Conservation (phyloP, 2,113 vertebrate genomes). For the Psittacus erithacus region DNA sequence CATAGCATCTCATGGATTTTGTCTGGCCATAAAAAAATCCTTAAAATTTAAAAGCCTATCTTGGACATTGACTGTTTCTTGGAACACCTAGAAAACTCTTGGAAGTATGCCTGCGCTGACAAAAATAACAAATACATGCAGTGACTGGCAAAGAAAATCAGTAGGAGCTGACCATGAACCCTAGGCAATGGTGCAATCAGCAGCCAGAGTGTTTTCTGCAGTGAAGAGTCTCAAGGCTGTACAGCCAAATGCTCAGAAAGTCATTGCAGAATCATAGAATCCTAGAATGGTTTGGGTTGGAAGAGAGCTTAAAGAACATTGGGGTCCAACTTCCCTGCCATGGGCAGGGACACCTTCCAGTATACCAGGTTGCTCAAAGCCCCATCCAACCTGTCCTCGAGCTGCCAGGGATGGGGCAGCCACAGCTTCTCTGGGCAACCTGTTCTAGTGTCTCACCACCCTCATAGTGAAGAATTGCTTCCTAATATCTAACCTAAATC, state of each 20-base stretch:
- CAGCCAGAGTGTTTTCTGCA: not conserved
- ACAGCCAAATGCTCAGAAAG: not conserved
- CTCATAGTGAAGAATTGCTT: not conserved
- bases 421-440: not conserved
- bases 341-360: not conserved
- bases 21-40: not conserved
- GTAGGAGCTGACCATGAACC: not conserved
- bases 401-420: not conserved
- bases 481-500: not conserved
- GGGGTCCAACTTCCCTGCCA: not conserved
- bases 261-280: not conserved
- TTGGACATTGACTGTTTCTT: not conserved
- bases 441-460: not conserved
- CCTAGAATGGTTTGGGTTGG: not conserved
- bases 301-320: not conserved
- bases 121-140: constrained; percentile 37
- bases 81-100: constrained; percentile 15
- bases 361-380: not conserved
- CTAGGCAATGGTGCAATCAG: not conserved
- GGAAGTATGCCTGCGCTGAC: not conserved
- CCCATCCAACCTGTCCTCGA: not conserved
- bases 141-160: constrained; percentile 17
- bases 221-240: not conserved
- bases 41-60: not conserved
- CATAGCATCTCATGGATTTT: not conserved